These are phyloP conservation scores for Drosophila niveifrons DNA, from an alignment of 2,888 invertebrate species.

Conservation along the genomic window DNA sequence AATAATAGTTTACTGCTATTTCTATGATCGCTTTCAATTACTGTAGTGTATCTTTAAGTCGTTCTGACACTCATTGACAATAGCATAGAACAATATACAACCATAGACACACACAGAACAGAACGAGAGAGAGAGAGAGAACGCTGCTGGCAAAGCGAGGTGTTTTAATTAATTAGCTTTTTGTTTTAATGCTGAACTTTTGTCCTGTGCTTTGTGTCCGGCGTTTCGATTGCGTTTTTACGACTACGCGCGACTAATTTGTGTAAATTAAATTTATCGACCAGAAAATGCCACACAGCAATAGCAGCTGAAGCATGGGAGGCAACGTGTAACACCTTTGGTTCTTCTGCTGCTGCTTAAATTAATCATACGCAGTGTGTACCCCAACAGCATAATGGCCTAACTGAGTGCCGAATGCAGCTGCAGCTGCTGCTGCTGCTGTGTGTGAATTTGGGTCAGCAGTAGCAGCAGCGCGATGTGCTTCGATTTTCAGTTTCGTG, in stretches of 20 bases:
- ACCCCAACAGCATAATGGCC: conserved; percentile 12
- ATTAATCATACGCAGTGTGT: conserved; percentile 78
- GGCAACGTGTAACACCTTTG: no score
- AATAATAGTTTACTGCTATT: no score
- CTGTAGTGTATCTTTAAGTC: not conserved
- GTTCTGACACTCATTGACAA: not conserved
- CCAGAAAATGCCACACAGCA: conserved; percentile 80
- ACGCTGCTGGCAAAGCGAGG: conserved; percentile 64
- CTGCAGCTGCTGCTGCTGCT: conserved; percentile 47
- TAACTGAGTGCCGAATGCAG: conserved; percentile 11
- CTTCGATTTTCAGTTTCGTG: conserved; percentile 43
- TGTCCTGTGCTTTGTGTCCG: conserved; percentile 56
- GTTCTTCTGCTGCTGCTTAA: conserved; percentile 57
- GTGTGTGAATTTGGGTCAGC: conserved; percentile 68
- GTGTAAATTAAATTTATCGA: conserved; percentile 82
- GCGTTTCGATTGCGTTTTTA: conserved; percentile 76
- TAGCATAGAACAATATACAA: not conserved
- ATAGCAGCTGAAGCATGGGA: no score
- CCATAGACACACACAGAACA: conserved; percentile 4
- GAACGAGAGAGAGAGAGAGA: conserved; percentile 16
- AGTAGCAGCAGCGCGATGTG: conserved; percentile 7
- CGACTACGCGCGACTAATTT: conserved; percentile 80
- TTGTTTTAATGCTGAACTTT: conserved; percentile 76
- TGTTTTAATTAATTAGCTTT: conserved; percentile 81
- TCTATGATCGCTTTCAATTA: not conserved